A percentile compares a stretch with the other conserved stretches of the same genome.
Evolutionary conservation across 2,113 vertebrate species (phyloP).

Genomic region (Semnornis frantzii): DNA sequence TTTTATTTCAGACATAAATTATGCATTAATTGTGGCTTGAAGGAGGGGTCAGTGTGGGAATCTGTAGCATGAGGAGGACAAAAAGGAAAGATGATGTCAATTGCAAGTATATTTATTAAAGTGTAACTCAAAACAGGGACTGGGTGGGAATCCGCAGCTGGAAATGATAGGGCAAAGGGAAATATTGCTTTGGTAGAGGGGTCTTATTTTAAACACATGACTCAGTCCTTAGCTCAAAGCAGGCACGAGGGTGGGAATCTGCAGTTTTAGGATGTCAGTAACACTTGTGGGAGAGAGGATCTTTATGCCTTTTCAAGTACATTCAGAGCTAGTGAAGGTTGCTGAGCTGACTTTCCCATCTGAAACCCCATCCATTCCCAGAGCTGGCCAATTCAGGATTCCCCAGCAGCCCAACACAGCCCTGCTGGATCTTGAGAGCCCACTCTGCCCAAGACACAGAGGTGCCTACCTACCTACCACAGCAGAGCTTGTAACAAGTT

Average conservation of each 20-base stretch:
- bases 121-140: constrained; percentile 67
- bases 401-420: background rate
- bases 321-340: background rate
- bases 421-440: fast-evolving
- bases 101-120: constrained; percentile 74
- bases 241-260: constrained; percentile 3
- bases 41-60: constrained; percentile 62
- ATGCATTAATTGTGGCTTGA: constrained; percentile 68
- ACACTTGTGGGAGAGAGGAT: background rate
- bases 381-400: background rate
- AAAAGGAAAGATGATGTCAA: constrained; percentile 70
- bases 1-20: constrained; percentile 73
- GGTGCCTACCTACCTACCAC: fast-evolving
- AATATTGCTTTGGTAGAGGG: background rate
- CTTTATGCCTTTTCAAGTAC: background rate
- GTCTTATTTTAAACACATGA: constrained; percentile 44
- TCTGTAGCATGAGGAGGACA: constrained; percentile 19
- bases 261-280: background rate
- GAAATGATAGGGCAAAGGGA: constrained; percentile 58
- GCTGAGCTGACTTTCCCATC: background rate
- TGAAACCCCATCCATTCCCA: background rate
- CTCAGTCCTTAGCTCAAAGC: constrained; percentile 12
- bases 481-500: fast-evolving
- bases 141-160: constrained; percentile 65
- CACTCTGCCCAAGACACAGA: fast-evolving